Percentiles rank a stretch among this genome's conserved stretches.
phyloP scores from a whole-genome alignment of 2,888 invertebrate species.

The Ephialtes manifestator region DNA sequence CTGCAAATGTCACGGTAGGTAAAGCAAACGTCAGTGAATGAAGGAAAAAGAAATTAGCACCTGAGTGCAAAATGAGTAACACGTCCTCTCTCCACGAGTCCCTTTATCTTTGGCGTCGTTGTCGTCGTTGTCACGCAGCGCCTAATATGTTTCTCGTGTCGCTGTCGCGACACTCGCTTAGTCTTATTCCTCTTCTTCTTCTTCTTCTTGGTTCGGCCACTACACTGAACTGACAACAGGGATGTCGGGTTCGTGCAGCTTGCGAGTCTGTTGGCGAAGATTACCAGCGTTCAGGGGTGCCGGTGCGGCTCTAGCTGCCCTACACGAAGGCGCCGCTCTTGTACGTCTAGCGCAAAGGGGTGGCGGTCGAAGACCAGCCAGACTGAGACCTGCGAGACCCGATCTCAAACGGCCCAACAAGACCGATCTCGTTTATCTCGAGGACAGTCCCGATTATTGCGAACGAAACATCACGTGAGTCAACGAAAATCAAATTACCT shows the following conservation, averaged over 20 bases:
- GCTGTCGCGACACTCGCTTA: slow-evolving; percentile 1
- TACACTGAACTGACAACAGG: slow-evolving; percentile 73
- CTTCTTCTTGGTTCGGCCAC: slow-evolving; percentile 10
- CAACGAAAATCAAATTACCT: too few relatives aligned
- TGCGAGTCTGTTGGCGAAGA: slow-evolving; percentile 96
- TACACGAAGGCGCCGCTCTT: slow-evolving; percentile 95
- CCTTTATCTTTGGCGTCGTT: not conserved
- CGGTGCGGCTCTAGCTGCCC: slow-evolving; percentile 92
- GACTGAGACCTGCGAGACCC: slow-evolving; percentile 91
- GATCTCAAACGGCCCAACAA: slow-evolving; percentile 95
- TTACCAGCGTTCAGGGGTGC: slow-evolving; percentile 92
- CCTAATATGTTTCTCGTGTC: slow-evolving; percentile 16
- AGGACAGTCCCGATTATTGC: slow-evolving; percentile 97
- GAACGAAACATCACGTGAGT: slow-evolving; percentile 94
- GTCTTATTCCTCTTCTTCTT: slow-evolving; percentile 30
- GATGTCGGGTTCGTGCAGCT: slow-evolving; percentile 96
- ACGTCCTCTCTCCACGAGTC: not conserved
- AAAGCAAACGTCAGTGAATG: not conserved
- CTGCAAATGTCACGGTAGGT: slow-evolving; percentile 95
- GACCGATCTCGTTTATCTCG: slow-evolving; percentile 95
- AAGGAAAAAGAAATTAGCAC: not conserved
- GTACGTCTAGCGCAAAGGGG: slow-evolving; percentile 90
- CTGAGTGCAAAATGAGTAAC: slow-evolving; percentile 5
- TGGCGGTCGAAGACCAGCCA: slow-evolving; percentile 89
- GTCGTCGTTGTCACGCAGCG: not conserved